Conservation (phyloP, 2,888 invertebrate genomes). For the Epiperipatus broadwayi region DNA sequence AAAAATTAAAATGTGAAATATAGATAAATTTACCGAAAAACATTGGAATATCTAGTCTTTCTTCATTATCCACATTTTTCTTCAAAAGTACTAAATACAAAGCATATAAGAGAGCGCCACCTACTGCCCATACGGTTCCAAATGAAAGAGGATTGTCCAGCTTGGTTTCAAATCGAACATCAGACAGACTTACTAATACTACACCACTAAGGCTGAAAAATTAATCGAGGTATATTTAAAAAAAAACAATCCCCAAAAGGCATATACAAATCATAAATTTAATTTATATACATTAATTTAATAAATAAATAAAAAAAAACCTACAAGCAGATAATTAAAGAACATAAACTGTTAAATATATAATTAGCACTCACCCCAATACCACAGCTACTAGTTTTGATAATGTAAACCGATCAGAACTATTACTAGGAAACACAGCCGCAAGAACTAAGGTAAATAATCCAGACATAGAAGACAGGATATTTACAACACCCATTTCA, state of each 20-base stretch:
- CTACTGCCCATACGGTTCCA: conserved; percentile 58
- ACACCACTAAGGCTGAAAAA: conserved; percentile 54
- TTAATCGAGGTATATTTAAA: too few species aligned
- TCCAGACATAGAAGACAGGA: conserved; percentile 69
- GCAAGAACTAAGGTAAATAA: conserved; percentile 72
- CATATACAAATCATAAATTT: too few species aligned
- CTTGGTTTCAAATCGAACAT: conserved; percentile 44
- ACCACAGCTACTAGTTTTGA: conserved; percentile 60
- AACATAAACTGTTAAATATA: too few species aligned
- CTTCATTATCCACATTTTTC: conserved; percentile 64
- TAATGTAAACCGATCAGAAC: conserved; percentile 60
- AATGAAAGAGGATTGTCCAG: conserved; percentile 43
- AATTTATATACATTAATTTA: too few species aligned
- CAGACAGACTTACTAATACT: conserved; percentile 57
- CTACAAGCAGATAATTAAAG: too few species aligned
- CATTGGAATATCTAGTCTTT: conserved; percentile 79
- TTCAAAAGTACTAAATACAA: conserved; percentile 68
- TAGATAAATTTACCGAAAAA: conserved; percentile 72
- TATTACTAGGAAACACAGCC: conserved; percentile 60
- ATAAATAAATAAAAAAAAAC: too few species aligned
- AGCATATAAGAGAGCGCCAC: conserved; percentile 74
- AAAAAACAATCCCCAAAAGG: too few species aligned
- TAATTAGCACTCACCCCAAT: conserved; percentile 24
- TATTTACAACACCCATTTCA: conserved; percentile 64
- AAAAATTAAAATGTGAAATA: conserved; percentile 11